Evolutionary conservation across 2,113 vertebrate species (phyloP), one percentile per base, ranked within the genome.

Genomic region (Galeopterus variegatus): DNA sequence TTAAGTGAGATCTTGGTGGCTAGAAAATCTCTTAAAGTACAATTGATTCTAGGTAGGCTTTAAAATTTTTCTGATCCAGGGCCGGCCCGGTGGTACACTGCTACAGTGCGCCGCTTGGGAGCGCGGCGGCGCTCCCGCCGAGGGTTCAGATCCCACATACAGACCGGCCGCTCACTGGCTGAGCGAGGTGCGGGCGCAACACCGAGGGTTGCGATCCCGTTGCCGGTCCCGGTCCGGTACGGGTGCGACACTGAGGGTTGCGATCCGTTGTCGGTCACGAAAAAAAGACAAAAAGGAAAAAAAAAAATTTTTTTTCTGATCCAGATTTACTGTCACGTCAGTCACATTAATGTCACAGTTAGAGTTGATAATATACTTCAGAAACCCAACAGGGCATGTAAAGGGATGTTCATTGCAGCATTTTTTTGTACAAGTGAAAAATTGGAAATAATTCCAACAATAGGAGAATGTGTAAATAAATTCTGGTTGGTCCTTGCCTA

Each of bases 1-100:
- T 70, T 81, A 67, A 80, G 64, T 54, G 60, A 86, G 48, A 73
- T 81, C 64, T 72, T 72, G 23, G 24, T 85, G 56, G 23, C 64
- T 95, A 31, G 72, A 90, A 86, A 75, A 94, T 70, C 64, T 77
- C 91, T 48, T 84, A n/a, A 96, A 58, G 8, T 48, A 45, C 21
- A 73, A 21, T 52, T 82, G 5, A 8, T 69, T 92, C 50, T 92
- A n/a, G 28, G 7, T 41, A 77, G 17, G 36, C 52, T 65, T 85
- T 23, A 52, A 19, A 5, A 23, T 79, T 75, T 92, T 67, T 77
- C 60, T 62, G 21, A 21, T 79, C 65, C 48, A 84, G 24, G n/a
- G n/a, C n/a, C n/a, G n/a, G n/a, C n/a, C n/a, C n/a, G n/a, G n/a
- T n/a, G n/a, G n/a, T n/a, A n/a, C n/a, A n/a, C n/a, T n/a, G n/a